phyloP scores from a whole-genome alignment of 1,140 invertebrate genomes.

The Brachionus plicatilis region DNA sequence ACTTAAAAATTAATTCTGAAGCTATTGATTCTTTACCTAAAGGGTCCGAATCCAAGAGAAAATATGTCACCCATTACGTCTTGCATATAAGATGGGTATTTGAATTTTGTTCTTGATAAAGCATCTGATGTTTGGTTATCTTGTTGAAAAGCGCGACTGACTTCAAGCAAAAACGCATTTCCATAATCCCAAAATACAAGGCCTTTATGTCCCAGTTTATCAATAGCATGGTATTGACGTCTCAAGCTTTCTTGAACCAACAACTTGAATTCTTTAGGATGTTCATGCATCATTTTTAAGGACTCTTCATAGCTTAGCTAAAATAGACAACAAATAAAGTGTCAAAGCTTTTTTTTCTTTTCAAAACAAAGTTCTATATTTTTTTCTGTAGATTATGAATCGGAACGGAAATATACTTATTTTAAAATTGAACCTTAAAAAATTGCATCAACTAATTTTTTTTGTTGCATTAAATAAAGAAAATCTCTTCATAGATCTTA shows the following conservation, averaged over 20 bases:
- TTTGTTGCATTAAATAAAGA: no score
- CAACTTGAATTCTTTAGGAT: slow-evolving; percentile 60
- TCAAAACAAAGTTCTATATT: neutral
- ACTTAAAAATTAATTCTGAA: neutral
- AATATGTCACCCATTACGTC: slow-evolving; percentile 71
- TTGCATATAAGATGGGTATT: slow-evolving; percentile 67
- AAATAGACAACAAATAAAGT: slow-evolving; percentile 16
- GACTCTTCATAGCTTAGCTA: slow-evolving; percentile 57
- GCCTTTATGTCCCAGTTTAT: slow-evolving; percentile 60
- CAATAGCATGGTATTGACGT: slow-evolving; percentile 64
- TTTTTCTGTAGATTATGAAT: neutral
- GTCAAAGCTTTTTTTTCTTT: no score
- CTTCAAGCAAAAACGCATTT: slow-evolving; percentile 67
- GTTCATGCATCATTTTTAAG: slow-evolving; percentile 57
- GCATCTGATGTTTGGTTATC: neutral
- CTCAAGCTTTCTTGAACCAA: slow-evolving; percentile 62
- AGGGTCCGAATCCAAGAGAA: slow-evolving; percentile 68
- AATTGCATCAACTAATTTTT: no score
- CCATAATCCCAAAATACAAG: slow-evolving; percentile 68
- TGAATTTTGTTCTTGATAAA: slow-evolving; percentile 55
- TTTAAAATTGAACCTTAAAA: no score
- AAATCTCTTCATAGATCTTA: no score
- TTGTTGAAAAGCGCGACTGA: slow-evolving; percentile 60
- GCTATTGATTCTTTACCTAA: slow-evolving; percentile 44
- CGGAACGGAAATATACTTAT: no score